Evolutionary conservation across 2,113 vertebrate species (phyloP), one percentile per base, ranked within the genome.

Genomic region (Cettia cetti): DNA sequence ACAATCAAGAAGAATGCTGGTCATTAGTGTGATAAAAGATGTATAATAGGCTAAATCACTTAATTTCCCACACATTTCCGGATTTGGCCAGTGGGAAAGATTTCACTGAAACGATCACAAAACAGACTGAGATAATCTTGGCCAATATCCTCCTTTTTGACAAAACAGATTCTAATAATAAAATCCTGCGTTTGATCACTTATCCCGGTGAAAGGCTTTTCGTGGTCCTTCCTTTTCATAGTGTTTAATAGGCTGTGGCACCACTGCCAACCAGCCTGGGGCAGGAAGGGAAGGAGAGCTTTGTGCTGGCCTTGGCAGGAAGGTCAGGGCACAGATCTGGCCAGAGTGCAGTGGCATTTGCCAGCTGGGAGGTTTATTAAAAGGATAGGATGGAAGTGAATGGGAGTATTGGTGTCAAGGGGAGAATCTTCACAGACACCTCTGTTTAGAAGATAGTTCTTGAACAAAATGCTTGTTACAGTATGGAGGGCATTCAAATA

Each of bases 161-260:
- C 83, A 72, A 90, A 93, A 86, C 65, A 42, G 44, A 53, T 92
- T 86, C 90, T 93, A 90, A 82, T 96, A 94, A 92, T 90, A 75
- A 93, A 83, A 60, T 68, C 90, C 65, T 39, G 13, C 1, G 0
- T 89, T 75, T 83, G 72, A 84, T 85, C 75, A 60, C 77, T 86
- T 86, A 68, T 68, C 22, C 68, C 11, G 28, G 0, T 89, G 83
- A 95, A 90, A 93, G 37, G 88, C 88, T 93, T 93, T 93, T 40
- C 52, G 31, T 83, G 78, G 54, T 66, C 56, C 44, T 80, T 86
- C 86, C 89, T 90, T 96, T 94, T 95, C 64, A 59, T 4, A 0
- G 39, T n/a, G 60, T 54, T 90, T 60, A 92, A 83, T 60, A 52
- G 82, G 26, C 92, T 90, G 72, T 33, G 21, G 76, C 5, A 17